Conservation (phyloP, 2,113 vertebrate genomes). For the Brachyhypopomus gauderio region DNA sequence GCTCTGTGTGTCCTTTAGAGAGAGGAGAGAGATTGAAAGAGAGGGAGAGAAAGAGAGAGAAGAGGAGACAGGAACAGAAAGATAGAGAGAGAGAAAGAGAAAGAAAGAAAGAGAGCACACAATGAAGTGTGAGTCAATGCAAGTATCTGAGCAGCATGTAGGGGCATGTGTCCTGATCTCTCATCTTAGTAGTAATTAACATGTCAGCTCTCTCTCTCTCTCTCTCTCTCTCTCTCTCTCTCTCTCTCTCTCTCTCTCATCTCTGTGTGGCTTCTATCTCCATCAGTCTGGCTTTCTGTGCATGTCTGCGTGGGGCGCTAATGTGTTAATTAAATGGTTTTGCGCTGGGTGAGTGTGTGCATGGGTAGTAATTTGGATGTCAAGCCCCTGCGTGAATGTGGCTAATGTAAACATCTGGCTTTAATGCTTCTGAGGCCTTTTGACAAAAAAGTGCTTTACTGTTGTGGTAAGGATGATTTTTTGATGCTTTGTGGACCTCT, state of each 20-base stretch:
- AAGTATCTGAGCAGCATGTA: constrained; percentile 21
- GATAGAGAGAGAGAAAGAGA: background rate
- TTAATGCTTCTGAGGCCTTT: no score
- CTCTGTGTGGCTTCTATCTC: constrained; percentile 6
- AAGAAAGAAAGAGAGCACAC: background rate
- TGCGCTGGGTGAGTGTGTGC: constrained; percentile 41
- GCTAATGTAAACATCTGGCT: constrained; percentile 41
- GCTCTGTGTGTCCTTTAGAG: background rate
- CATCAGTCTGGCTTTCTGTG: constrained; percentile 43
- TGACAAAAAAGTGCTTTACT: no score
- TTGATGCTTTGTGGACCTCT: background rate
- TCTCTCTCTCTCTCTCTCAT: constrained; percentile 27
- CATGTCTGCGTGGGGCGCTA: constrained; percentile 30
- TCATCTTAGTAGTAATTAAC: constrained; percentile 52
- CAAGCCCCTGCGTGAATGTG: constrained; percentile 27
- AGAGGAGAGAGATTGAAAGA: background rate
- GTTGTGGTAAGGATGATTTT: background rate
- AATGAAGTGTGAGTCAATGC: constrained; percentile 10
- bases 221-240: constrained; percentile 41
- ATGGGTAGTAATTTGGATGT: constrained; percentile 54
- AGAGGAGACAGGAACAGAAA: no score
- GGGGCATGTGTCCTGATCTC: constrained; percentile 42
- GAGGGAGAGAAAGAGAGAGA: background rate
- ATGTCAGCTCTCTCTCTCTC: constrained; percentile 46
- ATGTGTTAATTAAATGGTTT: constrained; percentile 52